Evolutionary conservation across 2,888 invertebrate species (phyloP), one percentile per base, ranked within the genome.

Genomic region (Phasia obesa): DNA sequence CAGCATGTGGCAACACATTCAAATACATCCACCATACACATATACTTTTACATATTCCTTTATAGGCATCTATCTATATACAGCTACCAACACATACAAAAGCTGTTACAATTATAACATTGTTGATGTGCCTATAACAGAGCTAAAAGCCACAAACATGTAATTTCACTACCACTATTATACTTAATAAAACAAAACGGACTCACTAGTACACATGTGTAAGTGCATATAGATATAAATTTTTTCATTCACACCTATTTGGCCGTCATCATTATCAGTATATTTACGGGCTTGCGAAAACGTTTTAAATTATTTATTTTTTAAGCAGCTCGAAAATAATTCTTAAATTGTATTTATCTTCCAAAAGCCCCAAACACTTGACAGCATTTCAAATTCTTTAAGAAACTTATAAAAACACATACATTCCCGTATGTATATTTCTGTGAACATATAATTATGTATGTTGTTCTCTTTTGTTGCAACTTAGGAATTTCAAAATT

Each of bases 61-160:
- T 59, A 59, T 49, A 60, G 23, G 44, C 17, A 57, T 2, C 11
- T 31, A 23, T 49, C 19, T 25, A 44, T 15, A 35, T 4, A 47
- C 53, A 42, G 4, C 13, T 17, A 19, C 11, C 11, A 51, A 21
- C 13, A 19, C 42, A 44, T 5, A 47, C 11, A 62, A 4, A 53
- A 35, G 21, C 49, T 31, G 67, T 17, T 57, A 35, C 44, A 82
- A 59, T 82, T 77, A 64, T 57, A 77, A 69, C 65, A 81, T 57
- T 69, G 77, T 23, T 59, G 74, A 77, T 42, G 67, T 74, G 57
- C 57, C 73, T 77, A 65, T 65, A 51, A 44, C 64, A 57, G 49
- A 49, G 27, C 57, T 49, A 71, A 71, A 71, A 78, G 64, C 78
- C 78, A 57, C 78, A 78, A 78, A 78, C 42, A 71, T 79, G 57